A percentile compares a stretch with the other conserved stretches of the same genome.
These are phyloP conservation scores for Apolygus lucorum DNA, from an alignment of 1,140 invertebrate genomes.

Conservation along the genomic window DNA sequence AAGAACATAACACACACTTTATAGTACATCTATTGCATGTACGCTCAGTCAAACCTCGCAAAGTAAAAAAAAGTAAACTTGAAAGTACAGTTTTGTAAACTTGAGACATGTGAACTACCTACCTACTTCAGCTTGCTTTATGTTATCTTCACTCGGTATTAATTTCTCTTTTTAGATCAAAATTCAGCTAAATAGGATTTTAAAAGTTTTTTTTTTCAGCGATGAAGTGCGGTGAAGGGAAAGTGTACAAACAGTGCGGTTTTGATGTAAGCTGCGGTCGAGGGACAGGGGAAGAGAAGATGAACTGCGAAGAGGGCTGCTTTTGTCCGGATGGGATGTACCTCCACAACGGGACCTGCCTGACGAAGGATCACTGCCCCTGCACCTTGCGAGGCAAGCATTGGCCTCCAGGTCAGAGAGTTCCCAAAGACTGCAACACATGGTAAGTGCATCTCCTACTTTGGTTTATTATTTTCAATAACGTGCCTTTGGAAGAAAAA, in stretches of 20 bases:
- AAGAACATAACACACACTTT: too few relatives aligned
- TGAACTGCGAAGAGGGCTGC: conserved; percentile 70
- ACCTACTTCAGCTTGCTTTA: too few relatives aligned
- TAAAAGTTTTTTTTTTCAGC: conserved; percentile 43
- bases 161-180: too few relatives aligned
- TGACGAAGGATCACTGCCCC: conserved; percentile 60
- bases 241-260: conserved; percentile 60
- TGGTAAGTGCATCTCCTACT: conserved; percentile 59
- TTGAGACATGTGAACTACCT: too few relatives aligned
- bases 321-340: conserved; percentile 69
- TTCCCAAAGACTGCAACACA: conserved; percentile 75
- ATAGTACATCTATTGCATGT: too few relatives aligned
- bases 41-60: too few relatives aligned
- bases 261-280: conserved; percentile 47
- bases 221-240: conserved; percentile 56
- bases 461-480: too few relatives aligned
- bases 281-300: conserved; percentile 33
- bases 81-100: too few relatives aligned
- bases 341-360: conserved; percentile 61
- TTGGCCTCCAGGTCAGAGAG: conserved; percentile 59
- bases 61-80: too few relatives aligned
- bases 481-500: too few relatives aligned
- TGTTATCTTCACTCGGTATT: too few relatives aligned
- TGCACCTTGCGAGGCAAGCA: conserved; percentile 65
- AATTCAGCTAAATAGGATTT: not conserved